phyloP scores from a whole-genome alignment of 1,140 invertebrate species.

The Pentalonia nigronervosa region DNA sequence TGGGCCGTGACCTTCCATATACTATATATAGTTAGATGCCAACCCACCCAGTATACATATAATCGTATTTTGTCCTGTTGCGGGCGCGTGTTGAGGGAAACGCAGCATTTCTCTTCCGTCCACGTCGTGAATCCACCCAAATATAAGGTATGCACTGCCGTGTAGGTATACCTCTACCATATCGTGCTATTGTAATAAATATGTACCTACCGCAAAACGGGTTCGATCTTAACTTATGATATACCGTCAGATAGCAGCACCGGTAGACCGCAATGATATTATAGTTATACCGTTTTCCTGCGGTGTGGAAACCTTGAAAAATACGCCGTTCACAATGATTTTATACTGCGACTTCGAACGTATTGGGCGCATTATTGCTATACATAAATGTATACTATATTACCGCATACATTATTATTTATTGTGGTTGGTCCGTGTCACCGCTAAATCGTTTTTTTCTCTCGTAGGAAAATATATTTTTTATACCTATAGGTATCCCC shows the following conservation, averaged over 20 bases:
- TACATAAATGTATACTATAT: background rate
- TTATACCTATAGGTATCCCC: no score
- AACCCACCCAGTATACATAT: background rate
- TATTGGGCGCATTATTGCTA: background rate
- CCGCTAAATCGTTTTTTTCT: background rate
- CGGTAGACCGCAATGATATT: background rate
- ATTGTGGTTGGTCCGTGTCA: conserved; percentile 19
- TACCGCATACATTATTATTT: background rate
- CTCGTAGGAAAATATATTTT: background rate
- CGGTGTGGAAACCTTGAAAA: conserved; percentile 38
- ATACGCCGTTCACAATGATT: background rate
- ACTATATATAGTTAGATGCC: background rate
- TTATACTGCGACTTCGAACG: background rate
- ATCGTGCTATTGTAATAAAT: background rate
- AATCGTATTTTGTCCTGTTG: background rate
- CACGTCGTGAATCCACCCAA: background rate
- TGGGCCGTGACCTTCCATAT: background rate
- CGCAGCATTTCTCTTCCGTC: no score
- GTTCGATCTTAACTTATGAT: background rate
- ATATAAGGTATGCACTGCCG: background rate
- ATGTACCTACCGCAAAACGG: background rate
- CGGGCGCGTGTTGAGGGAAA: background rate
- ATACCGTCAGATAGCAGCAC: conserved; percentile 50
- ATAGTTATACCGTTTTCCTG: background rate
- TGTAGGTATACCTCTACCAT: background rate